Evolutionary conservation across 37 sponge, comb jelly and placozoan genomes (phyloP).

Genomic region (Eunapius fragilis): DNA sequence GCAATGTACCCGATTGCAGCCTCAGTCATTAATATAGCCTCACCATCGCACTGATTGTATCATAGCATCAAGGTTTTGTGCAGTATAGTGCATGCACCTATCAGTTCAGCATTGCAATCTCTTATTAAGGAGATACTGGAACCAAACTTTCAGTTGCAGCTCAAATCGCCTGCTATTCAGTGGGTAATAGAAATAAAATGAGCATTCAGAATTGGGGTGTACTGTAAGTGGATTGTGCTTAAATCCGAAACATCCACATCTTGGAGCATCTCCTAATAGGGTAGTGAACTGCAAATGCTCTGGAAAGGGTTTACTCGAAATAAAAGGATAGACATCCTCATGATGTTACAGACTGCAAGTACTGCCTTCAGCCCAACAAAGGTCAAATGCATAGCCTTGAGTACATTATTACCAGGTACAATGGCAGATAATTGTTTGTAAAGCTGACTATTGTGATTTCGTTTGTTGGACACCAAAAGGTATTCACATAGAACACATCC

Average conservation of each 20-base stretch:
- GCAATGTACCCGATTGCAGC: conserved; percentile 2
- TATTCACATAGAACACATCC: neutral
- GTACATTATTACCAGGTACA: conserved; percentile 51
- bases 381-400: neutral
- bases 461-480: conserved; percentile 51
- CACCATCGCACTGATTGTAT: neutral
- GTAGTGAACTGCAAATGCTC: neutral
- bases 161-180: conserved; percentile 10
- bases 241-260: conserved; percentile 2
- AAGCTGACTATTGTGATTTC: conserved; percentile 27
- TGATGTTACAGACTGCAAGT: neutral
- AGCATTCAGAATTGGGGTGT: neutral
- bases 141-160: neutral
- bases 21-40: neutral
- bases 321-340: neutral
- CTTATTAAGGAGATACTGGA: conserved; percentile 6
- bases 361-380: conserved; percentile 1
- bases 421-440: conserved; percentile 24
- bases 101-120: neutral
- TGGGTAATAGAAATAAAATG: conserved; percentile 1
- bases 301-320: conserved; percentile 6
- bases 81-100: neutral
- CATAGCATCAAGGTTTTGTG: too few species aligned
- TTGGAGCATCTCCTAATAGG: conserved; percentile 20
- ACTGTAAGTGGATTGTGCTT: neutral